A percentile compares a stretch with the other conserved stretches of the same genome.
phyloP scores from a whole-genome alignment of 2,113 vertebrate species.

The Ellobius talpinus region DNA sequence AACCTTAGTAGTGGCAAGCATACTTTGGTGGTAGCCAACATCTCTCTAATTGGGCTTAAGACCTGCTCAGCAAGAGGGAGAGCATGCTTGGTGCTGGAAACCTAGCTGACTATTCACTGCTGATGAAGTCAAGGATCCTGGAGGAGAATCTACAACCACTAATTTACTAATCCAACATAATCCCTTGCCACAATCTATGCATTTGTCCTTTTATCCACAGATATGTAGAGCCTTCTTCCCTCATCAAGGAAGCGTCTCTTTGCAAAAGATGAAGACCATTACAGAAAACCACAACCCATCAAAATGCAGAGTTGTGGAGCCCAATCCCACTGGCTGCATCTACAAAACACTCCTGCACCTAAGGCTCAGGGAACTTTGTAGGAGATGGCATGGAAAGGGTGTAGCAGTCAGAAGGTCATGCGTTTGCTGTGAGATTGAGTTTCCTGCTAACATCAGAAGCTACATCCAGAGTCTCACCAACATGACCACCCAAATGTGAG shows the following conservation, averaged over 20 bases:
- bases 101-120: background rate
- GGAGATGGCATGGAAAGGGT: background rate
- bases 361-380: background rate
- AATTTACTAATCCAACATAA: background rate
- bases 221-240: background rate
- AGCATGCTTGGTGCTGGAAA: background rate
- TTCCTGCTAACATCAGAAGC: background rate
- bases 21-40: background rate
- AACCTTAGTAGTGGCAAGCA: background rate
- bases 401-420: background rate
- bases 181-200: background rate
- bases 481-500: background rate
- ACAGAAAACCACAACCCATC: background rate
- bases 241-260: background rate
- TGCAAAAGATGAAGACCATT: background rate
- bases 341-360: background rate
- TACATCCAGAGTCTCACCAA: background rate
- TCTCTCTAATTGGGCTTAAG: background rate
- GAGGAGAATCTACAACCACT: background rate
- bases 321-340: background rate
- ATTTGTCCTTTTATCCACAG: background rate
- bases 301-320: background rate
- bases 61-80: background rate
- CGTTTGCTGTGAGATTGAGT: background rate
- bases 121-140: background rate